These are phyloP conservation scores for Pseudococcus viburni DNA, from an alignment of 2,888 invertebrate species.

Conservation along the genomic window DNA sequence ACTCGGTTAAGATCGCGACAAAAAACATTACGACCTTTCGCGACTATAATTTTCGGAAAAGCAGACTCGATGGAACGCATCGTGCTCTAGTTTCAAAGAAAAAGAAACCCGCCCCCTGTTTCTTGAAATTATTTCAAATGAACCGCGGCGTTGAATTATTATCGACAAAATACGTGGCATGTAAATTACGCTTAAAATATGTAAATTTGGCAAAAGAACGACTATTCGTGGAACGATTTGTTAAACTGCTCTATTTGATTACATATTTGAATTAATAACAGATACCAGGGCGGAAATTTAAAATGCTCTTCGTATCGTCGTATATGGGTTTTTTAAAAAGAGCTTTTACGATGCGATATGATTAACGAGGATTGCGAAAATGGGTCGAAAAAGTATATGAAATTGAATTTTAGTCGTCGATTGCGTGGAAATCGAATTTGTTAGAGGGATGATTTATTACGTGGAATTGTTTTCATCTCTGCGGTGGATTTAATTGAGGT, in stretches of 20 bases:
- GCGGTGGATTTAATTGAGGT: background rate
- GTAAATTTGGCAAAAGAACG: background rate
- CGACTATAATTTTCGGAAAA: too few relatives aligned
- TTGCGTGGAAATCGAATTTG: background rate
- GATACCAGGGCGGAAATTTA: background rate
- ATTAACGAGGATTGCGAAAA: background rate
- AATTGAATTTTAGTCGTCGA: background rate
- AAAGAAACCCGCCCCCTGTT: background rate
- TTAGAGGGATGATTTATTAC: background rate
- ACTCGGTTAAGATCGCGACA: too few relatives aligned
- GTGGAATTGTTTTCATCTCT: background rate
- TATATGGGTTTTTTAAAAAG: background rate
- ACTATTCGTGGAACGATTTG: background rate
- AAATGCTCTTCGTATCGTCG: background rate
- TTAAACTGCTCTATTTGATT: conserved; percentile 1
- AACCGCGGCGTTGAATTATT: conserved; percentile 3
- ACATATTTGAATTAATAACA: conserved; percentile 7
- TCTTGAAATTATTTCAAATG: background rate
- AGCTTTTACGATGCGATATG: background rate
- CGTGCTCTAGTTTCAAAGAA: too few relatives aligned
- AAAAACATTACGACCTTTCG: too few relatives aligned
- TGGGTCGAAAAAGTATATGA: background rate
- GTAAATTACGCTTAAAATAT: conserved; percentile 14
- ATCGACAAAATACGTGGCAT: conserved; percentile 14
- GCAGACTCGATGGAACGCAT: too few relatives aligned